phyloP scores from a whole-genome alignment of 2,888 invertebrate species.

The Spilosoma lubricipeda region DNA sequence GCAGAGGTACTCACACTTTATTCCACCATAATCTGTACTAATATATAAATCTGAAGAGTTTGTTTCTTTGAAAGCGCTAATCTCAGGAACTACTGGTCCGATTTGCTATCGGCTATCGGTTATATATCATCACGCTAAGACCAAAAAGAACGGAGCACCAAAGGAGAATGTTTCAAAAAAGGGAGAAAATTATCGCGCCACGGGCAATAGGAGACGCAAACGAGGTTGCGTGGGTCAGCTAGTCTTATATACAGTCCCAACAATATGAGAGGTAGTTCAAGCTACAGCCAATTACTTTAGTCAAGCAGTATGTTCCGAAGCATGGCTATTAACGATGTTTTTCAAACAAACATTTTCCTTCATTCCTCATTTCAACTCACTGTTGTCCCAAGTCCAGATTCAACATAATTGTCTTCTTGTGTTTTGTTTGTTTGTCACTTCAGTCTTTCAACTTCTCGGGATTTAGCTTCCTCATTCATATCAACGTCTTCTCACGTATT shows the following conservation, averaged over 20 bases:
- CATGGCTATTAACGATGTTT: neutral
- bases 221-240: too few relatives aligned
- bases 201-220: too few relatives aligned
- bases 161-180: too few relatives aligned
- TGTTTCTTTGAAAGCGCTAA: too few relatives aligned
- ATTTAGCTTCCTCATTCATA: slow-evolving; percentile 32
- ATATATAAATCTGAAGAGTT: too few relatives aligned
- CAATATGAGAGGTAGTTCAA: neutral
- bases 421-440: neutral
- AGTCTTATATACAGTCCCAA: neutral
- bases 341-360: neutral
- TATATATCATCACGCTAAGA: too few relatives aligned
- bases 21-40: neutral
- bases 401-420: neutral
- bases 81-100: too few relatives aligned
- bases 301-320: neutral
- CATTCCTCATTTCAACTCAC: neutral
- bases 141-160: too few relatives aligned
- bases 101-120: too few relatives aligned
- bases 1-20: neutral
- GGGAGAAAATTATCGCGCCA: too few relatives aligned
- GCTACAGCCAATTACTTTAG: too few relatives aligned
- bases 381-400: neutral
- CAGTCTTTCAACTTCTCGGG: neutral
- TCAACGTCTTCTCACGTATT: slow-evolving; percentile 11